A percentile compares a stretch with the other conserved stretches of the same genome.
Conservation (phyloP, 2,888 invertebrate species). For the Archips crataeganus region DNA sequence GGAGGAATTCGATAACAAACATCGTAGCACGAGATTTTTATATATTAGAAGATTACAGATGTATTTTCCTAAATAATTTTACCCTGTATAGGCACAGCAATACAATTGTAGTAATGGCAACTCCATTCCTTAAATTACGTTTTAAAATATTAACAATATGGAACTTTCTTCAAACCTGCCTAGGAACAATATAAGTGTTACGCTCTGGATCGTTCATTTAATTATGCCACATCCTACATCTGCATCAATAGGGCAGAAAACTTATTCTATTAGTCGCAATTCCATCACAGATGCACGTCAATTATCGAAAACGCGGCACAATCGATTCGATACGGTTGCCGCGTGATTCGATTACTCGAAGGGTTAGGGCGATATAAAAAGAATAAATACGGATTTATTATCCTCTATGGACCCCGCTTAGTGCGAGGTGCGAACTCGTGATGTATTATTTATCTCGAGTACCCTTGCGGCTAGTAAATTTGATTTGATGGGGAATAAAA, state of each 20-base stretch:
- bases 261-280: constrained; percentile 27
- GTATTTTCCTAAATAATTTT: too few relatives aligned
- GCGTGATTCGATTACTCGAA: constrained; percentile 77
- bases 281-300: constrained; percentile 42
- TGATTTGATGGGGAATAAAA: constrained; percentile 76
- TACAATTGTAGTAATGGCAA: too few relatives aligned
- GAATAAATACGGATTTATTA: constrained; percentile 86
- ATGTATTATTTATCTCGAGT: constrained; percentile 78
- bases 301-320: constrained; percentile 40
- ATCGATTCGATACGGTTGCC: constrained; percentile 76
- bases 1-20: too few relatives aligned
- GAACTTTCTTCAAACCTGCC: too few relatives aligned
- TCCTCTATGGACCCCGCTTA: constrained; percentile 81
- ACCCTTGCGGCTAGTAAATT: constrained; percentile 77
- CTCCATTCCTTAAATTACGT: too few relatives aligned
- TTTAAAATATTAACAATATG: too few relatives aligned
- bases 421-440: constrained; percentile 79
- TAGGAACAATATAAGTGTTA: too few relatives aligned
- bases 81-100: too few relatives aligned
- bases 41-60: too few relatives aligned
- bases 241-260: background rate
- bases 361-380: constrained; percentile 79
- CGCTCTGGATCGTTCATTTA: background rate
- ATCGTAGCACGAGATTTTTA: too few relatives aligned
- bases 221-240: background rate